phyloP scores from a whole-genome alignment of 2,113 vertebrate genomes.

The Sterrhoptilus dennistouni region DNA sequence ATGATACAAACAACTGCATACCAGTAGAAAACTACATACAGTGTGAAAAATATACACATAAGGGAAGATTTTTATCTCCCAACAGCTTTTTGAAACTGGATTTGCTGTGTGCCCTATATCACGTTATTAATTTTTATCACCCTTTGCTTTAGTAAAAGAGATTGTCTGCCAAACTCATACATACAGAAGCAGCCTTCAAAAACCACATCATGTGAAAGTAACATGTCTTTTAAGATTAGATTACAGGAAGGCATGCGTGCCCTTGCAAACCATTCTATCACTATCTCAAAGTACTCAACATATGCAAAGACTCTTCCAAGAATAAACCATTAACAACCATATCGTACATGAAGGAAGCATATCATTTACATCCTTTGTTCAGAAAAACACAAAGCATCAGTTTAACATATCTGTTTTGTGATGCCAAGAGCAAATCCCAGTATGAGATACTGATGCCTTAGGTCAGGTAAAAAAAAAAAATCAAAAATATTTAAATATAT shows the following conservation, averaged over 20 bases:
- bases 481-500: background rate
- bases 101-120: background rate
- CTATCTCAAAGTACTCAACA: constrained; percentile 19
- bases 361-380: constrained; percentile 33
- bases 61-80: background rate
- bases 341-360: background rate
- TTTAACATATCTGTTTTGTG: background rate
- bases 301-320: constrained; percentile 58
- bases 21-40: background rate
- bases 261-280: constrained; percentile 32
- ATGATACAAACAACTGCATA: background rate
- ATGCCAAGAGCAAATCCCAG: background rate
- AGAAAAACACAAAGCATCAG: background rate
- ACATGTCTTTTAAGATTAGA: constrained; percentile 49
- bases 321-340: constrained; percentile 60
- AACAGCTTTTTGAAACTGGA: background rate
- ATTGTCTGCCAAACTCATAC: background rate
- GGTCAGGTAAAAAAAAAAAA: background rate
- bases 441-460: background rate
- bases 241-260: constrained; percentile 62
- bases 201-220: constrained; percentile 39
- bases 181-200: constrained; percentile 5
- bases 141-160: background rate
- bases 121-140: background rate
- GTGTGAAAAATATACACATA: background rate